phyloP scores from a whole-genome alignment of 2,797 vertebrate species.

The Pteronotus mesoamericanus region DNA sequence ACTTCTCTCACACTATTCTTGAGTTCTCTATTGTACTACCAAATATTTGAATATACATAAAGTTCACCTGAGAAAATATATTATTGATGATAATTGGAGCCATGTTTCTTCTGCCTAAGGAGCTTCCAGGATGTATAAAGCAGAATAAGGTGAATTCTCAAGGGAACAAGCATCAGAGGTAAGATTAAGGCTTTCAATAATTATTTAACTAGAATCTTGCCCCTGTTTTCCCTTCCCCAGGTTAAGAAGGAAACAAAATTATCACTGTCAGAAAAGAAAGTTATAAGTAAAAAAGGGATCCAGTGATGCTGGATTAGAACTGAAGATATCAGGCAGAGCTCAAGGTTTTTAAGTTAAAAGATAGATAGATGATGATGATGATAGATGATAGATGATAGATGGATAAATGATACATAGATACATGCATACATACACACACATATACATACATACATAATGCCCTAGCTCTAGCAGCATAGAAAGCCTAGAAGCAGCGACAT shows the following conservation, averaged over 20 bases:
- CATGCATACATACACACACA: background rate
- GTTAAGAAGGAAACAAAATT: background rate
- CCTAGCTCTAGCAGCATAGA: background rate
- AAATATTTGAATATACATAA: background rate
- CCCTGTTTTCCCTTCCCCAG: background rate
- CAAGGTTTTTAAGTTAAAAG: background rate
- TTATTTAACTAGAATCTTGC: background rate
- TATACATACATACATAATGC: background rate
- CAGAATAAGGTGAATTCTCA: background rate
- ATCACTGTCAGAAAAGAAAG: background rate
- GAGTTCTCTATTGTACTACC: background rate
- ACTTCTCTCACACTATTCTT: background rate
- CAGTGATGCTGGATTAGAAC: background rate
- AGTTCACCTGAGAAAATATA: background rate
- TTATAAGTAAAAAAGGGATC: background rate
- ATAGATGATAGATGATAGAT: background rate
- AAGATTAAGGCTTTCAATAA: fast-evolving
- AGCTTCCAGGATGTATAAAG: background rate
- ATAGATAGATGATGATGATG: background rate
- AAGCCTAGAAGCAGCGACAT: background rate
- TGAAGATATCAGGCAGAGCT: background rate
- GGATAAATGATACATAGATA: background rate
- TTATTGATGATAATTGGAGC: background rate
- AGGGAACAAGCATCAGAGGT: fast-evolving
- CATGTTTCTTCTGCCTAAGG: background rate